phyloP scores from a whole-genome alignment of 2,888 invertebrate genomes.

The Brachylomia viminalis region DNA sequence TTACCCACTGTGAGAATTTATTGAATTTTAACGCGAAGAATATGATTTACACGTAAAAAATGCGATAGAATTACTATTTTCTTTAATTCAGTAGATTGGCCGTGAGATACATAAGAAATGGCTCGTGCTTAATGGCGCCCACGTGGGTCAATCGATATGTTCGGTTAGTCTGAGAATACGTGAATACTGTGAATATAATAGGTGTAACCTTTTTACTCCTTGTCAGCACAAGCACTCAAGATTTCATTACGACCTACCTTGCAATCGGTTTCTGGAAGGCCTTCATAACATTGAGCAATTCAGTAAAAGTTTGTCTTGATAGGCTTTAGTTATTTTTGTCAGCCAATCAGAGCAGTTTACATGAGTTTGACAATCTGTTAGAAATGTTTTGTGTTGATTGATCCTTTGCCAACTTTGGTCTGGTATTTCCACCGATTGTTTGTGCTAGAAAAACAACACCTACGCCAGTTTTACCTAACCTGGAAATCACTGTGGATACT shows the following conservation, averaged over 20 bases:
- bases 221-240: background rate
- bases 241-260: background rate
- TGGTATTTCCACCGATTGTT: background rate
- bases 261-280: background rate
- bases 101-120: constrained; percentile 2
- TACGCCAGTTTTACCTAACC: too few relatives aligned
- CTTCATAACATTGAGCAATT: background rate
- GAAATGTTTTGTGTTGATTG: background rate
- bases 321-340: too few relatives aligned
- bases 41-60: constrained; percentile 34
- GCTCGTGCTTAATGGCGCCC: background rate
- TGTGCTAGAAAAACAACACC: background rate
- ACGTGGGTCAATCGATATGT: background rate
- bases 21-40: constrained; percentile 49
- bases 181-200: background rate
- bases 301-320: background rate
- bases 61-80: constrained; percentile 14
- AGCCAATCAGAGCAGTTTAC: background rate
- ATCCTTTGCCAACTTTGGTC: background rate
- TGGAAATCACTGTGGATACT: background rate
- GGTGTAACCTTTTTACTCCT: background rate
- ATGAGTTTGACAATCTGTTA: too few relatives aligned
- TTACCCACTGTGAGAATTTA: constrained; percentile 43
- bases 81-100: constrained; percentile 12
- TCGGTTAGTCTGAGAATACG: background rate